Conservation (phyloP, 2,888 invertebrate genomes). For the Cryptocephalus primarius region DNA sequence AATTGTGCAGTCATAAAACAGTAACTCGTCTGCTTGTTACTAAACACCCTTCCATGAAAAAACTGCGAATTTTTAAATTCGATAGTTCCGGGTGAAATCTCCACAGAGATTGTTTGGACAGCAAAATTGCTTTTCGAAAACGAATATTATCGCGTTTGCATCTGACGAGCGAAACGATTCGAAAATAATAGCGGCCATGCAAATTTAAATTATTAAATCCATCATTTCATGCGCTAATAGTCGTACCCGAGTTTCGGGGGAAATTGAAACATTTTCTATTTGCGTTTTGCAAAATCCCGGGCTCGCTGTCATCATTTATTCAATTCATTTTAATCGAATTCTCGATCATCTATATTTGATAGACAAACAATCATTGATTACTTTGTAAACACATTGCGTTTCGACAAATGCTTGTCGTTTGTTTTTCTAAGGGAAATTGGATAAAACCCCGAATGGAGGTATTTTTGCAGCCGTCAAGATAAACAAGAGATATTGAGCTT, state of each 20-base stretch:
- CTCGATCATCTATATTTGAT: constrained; percentile 21
- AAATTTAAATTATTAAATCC: constrained; percentile 18
- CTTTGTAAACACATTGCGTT: constrained; percentile 18
- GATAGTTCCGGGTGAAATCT: too few relatives aligned
- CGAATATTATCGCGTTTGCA: not conserved
- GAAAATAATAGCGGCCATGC: constrained; percentile 14
- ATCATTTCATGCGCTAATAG: not conserved
- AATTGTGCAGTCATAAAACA: too few relatives aligned
- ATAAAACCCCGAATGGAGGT: constrained; percentile 5
- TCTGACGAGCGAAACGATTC: constrained; percentile 1
- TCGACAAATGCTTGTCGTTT: constrained; percentile 14
- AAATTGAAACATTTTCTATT: constrained; percentile 18
- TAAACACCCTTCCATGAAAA: too few relatives aligned
- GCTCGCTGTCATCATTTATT: constrained; percentile 17
- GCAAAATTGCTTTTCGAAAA: too few relatives aligned
- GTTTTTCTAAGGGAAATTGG: constrained; percentile 9
- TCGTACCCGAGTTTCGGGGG: constrained; percentile 12
- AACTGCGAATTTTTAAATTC: too few relatives aligned
- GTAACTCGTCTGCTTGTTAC: too few relatives aligned
- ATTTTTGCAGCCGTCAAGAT: constrained; percentile 10
- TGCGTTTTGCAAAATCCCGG: constrained; percentile 8
- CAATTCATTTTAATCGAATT: constrained; percentile 20
- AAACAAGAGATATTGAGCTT: constrained; percentile 4
- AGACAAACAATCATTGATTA: constrained; percentile 19
- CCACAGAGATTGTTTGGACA: too few relatives aligned